Evolutionary conservation across 1,140 invertebrate species (phyloP).

Genomic region (Magallana angulata): DNA sequence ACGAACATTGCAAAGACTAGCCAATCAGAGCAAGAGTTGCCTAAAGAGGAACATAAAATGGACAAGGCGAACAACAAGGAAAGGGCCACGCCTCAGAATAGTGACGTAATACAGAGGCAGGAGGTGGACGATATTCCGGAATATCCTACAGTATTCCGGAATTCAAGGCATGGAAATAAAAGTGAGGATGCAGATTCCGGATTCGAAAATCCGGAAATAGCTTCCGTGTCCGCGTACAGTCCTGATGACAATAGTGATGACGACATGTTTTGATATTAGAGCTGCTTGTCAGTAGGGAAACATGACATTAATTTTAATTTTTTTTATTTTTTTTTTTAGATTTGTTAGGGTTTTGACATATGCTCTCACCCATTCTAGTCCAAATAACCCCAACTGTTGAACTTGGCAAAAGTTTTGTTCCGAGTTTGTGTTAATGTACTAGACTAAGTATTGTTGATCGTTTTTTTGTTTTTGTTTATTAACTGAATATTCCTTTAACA

Average conservation of each 20-base stretch:
- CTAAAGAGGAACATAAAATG: background rate
- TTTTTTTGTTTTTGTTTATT: no score
- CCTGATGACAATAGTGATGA: constrained; percentile 2
- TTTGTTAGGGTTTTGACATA: no score
- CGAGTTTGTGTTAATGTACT: background rate
- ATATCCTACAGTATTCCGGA: background rate
- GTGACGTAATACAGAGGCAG: background rate
- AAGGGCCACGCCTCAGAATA: background rate
- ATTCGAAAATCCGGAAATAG: constrained; percentile 23
- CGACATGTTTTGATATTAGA: background rate
- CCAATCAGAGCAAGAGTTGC: background rate
- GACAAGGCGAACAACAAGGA: background rate
- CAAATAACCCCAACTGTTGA: background rate
- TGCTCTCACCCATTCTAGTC: no score
- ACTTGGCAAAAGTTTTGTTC: constrained; percentile 2
- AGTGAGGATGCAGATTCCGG: constrained; percentile 3
- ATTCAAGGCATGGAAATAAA: background rate
- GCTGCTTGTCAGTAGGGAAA: no score
- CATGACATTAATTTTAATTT: no score
- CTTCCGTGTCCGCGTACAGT: background rate
- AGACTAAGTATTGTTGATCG: background rate
- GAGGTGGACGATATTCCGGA: background rate
- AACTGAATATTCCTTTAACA: no score
- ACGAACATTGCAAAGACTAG: background rate
- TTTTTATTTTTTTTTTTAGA: no score